Percentiles rank a stretch among this genome's conserved stretches.
Conservation (phyloP, 2,113 vertebrate genomes). For the Zapornia atra region DNA sequence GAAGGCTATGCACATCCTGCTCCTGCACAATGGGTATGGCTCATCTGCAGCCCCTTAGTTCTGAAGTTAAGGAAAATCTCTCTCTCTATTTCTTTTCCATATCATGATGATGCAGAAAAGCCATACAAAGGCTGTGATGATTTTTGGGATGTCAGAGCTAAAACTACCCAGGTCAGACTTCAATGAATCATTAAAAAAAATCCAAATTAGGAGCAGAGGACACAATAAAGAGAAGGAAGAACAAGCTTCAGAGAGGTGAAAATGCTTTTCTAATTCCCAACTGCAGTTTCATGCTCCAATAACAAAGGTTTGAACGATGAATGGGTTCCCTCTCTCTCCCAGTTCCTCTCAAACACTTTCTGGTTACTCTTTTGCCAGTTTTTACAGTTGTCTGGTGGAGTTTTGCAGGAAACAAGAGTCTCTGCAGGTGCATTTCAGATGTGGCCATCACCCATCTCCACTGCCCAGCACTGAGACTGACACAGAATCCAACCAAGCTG, state of each 20-base stretch:
- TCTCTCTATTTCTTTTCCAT: neutral
- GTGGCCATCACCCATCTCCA: neutral
- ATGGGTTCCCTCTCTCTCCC: neutral
- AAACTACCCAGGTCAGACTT: neutral
- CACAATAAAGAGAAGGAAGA: neutral
- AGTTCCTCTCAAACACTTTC: neutral
- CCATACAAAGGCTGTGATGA: neutral
- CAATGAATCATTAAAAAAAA: neutral
- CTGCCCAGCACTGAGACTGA: neutral
- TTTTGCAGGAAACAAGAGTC: neutral
- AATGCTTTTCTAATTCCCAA: neutral
- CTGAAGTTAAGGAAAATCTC: neutral
- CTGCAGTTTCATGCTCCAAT: neutral
- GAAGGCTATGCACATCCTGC: accelerated
- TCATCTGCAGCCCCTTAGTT: neutral
- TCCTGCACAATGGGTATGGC: neutral
- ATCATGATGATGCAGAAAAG: neutral
- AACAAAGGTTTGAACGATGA: neutral
- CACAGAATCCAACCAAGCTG: neutral
- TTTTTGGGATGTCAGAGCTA: accelerated
- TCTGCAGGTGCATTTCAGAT: neutral
- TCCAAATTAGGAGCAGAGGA: neutral
- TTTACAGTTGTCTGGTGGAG: neutral
- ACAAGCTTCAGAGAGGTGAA: neutral
- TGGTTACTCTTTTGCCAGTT: neutral